Evolutionary conservation across 2,888 invertebrate genomes (phyloP).

Genomic region (Trichopoda pennipes): DNA sequence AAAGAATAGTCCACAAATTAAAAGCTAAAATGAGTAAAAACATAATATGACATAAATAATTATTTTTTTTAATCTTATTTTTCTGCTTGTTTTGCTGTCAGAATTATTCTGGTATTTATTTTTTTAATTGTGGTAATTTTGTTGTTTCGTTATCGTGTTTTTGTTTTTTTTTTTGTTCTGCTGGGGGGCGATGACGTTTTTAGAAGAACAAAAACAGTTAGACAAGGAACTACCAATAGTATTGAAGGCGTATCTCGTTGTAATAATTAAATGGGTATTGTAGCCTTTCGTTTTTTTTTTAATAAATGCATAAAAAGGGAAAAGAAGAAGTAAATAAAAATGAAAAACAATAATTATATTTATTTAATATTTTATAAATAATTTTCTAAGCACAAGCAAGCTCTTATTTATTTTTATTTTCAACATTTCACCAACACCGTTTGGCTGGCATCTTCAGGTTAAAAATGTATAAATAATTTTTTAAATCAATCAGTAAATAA

Average conservation of each 20-base stretch:
- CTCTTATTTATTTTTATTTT: no score
- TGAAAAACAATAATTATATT: not conserved
- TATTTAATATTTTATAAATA: no score
- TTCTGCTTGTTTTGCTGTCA: no score
- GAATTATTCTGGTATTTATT: not conserved
- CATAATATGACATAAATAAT: not conserved
- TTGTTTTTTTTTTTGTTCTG: slow-evolving; percentile 18
- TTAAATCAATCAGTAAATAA: no score
- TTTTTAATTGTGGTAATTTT: slow-evolving; percentile 34
- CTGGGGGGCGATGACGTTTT: not conserved
- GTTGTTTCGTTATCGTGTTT: slow-evolving; percentile 46
- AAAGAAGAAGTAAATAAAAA: slow-evolving; percentile 37
- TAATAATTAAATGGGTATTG: slow-evolving; percentile 81
- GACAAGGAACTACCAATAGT: slow-evolving; percentile 58
- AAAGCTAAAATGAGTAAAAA: not conserved
- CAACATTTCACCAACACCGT: no score
- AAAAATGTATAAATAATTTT: no score
- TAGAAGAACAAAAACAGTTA: slow-evolving; percentile 5
- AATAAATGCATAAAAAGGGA: slow-evolving; percentile 3
- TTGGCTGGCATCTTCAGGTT: no score
- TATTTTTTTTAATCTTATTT: no score
- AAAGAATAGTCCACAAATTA: not conserved
- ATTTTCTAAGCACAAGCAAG: no score
- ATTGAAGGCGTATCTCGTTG: slow-evolving; percentile 74
- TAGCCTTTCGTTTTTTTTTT: slow-evolving; percentile 71